Conservation (phyloP, 2,888 invertebrate genomes). For the Pycnomerus fuliginosus region DNA sequence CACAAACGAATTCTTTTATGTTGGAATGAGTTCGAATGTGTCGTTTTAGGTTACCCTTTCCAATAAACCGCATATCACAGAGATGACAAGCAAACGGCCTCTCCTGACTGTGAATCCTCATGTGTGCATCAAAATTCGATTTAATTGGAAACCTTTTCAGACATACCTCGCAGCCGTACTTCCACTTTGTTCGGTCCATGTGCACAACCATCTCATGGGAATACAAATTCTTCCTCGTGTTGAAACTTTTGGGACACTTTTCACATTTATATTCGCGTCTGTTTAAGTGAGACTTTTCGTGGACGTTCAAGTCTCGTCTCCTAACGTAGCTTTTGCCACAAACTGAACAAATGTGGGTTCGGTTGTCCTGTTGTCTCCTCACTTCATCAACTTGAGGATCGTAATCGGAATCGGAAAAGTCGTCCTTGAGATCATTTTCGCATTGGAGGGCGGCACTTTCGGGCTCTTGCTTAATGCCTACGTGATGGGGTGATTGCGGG, state of each 20-base stretch:
- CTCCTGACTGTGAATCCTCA: slow-evolving; percentile 29
- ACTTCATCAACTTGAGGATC: too few species aligned
- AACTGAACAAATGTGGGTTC: slow-evolving; percentile 39
- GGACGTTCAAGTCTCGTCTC: slow-evolving; percentile 38
- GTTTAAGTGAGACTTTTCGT: slow-evolving; percentile 42
- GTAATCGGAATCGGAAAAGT: too few species aligned
- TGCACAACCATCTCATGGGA: slow-evolving; percentile 32
- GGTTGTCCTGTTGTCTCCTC: too few species aligned
- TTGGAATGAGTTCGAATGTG: slow-evolving; percentile 31
- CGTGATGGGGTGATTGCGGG: too few species aligned
- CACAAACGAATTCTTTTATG: slow-evolving; percentile 42
- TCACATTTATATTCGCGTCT: slow-evolving; percentile 38
- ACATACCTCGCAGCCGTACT: slow-evolving; percentile 28
- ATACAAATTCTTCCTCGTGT: slow-evolving; percentile 41
- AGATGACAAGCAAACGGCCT: slow-evolving; percentile 30
- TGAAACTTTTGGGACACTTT: slow-evolving; percentile 38
- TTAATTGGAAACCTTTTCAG: slow-evolving; percentile 29
- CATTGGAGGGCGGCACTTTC: too few species aligned
- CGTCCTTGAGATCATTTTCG: too few species aligned
- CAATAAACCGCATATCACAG: slow-evolving; percentile 29
- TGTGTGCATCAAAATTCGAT: slow-evolving; percentile 27
- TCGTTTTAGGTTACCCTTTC: slow-evolving; percentile 26
- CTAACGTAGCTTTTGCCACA: slow-evolving; percentile 50
- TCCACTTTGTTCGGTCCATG: slow-evolving; percentile 27
- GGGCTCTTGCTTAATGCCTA: too few species aligned